Percentiles rank a stretch among this genome's conserved stretches.
phyloP scores from a whole-genome alignment of 2,113 vertebrate species.

The Emydocephalus ijimae region DNA sequence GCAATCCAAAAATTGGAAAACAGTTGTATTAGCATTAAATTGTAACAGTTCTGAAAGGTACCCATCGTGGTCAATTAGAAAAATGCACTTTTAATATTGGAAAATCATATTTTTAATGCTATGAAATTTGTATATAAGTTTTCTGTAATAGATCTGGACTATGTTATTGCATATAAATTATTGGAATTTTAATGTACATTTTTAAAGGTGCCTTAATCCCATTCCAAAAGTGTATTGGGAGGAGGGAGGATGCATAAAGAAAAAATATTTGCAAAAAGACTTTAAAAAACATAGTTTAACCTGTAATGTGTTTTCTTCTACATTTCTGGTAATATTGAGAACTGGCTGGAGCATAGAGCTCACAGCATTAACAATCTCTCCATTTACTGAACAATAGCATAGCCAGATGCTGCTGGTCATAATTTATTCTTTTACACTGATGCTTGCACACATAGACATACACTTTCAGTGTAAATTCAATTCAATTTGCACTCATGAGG shows the following conservation, averaged over 20 bases:
- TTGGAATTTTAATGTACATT: neutral
- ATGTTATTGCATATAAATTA: neutral
- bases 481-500: conserved; percentile 26
- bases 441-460: neutral
- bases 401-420: conserved; percentile 5
- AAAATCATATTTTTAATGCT: neutral
- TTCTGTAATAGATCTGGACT: neutral
- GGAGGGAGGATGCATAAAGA: neutral
- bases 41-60: neutral
- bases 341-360: neutral
- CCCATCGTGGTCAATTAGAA: neutral
- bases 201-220: neutral
- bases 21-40: neutral
- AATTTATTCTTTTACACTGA: conserved; percentile 32
- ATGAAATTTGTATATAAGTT: neutral
- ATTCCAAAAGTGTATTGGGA: neutral
- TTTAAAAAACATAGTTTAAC: neutral
- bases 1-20: neutral
- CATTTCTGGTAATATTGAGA: conserved; percentile 1
- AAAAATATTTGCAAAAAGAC: neutral
- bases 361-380: neutral
- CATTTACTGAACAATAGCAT: conserved; percentile 17
- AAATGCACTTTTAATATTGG: neutral
- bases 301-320: neutral
- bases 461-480: conserved; percentile 39